Evolutionary conservation across 2,113 vertebrate species (phyloP), one percentile per base, ranked within the genome.

Genomic region (Rynchops niger): DNA sequence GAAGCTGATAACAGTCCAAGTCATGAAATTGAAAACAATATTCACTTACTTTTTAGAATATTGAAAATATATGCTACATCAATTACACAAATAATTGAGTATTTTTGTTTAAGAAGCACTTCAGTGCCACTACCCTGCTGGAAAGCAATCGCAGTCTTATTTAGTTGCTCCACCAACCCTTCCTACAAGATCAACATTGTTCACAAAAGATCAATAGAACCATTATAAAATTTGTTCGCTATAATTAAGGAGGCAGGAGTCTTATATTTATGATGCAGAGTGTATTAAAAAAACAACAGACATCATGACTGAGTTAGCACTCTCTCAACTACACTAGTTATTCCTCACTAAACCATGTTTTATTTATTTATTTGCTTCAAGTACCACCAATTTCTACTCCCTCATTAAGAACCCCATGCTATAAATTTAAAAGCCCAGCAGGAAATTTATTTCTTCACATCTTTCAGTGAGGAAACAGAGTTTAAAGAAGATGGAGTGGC

Each of bases 131-230:
- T 71, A 74, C 30, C 6, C 62, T 90, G 32, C 26, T 91, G 63
- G 29, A 94, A 69, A 78, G 53, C 16, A 93, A 69, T 13, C 91
- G 53, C 52, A 76, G 56, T 82, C 27, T 90, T 95, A 93, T 90
- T 96, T 77, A 93, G 40, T 82, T 90, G 34, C 70, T 95, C 59
- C 85, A 85, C 71, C 86, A 73, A 86, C 71, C 23, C 80, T 90
- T 95, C 52, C 77, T 95, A 77, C n/a, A 97, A 97, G 95, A 97
- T 86, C 93, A 91, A 91, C 58, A 63, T 50, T 96, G 88, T 93
- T 97, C 92, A 82, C n/a, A 47, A 59, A 94, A 97, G 94, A 96
- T 97, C 93, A 97, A 90, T 94, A 89, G 47, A 80, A 77, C 32
- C 65, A 62, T 97, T 97, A 96, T 49, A 97, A 87, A 95, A 95